phyloP scores from a whole-genome alignment of 1,140 invertebrate genomes.

The Lasioglossum albipes region DNA sequence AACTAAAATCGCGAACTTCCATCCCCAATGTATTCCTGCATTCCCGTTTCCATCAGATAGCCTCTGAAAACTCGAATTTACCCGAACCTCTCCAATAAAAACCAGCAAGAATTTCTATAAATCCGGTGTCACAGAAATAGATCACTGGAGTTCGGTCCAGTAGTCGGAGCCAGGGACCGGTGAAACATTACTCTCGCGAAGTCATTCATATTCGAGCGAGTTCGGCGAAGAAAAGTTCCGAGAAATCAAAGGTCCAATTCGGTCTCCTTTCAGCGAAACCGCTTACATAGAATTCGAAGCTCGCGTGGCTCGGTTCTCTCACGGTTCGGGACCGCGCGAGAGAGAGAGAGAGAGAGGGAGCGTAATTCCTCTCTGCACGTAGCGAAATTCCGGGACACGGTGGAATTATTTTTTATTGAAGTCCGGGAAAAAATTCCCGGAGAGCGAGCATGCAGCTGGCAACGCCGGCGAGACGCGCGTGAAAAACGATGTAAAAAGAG shows the following conservation, averaged over 20 bases:
- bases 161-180: too few species aligned
- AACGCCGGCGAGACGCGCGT: background rate
- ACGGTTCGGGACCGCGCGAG: too few species aligned
- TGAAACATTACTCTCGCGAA: too few species aligned
- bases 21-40: too few species aligned
- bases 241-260: background rate
- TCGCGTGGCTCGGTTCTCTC: background rate
- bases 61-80: too few species aligned
- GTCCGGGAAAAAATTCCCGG: background rate
- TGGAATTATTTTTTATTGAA: slow-evolving; percentile 2
- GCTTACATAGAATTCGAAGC: background rate
- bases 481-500: slow-evolving; percentile 6
- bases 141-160: too few species aligned
- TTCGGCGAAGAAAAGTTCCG: background rate
- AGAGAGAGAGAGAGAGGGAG: background rate
- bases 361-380: background rate
- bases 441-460: background rate
- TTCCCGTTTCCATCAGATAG: too few species aligned
- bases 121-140: too few species aligned
- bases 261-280: background rate
- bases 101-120: too few species aligned
- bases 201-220: background rate
- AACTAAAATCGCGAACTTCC: too few species aligned
- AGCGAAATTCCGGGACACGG: background rate
- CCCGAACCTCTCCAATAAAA: too few species aligned